Evolutionary conservation across 2,113 vertebrate species (phyloP).

Genomic region (Serinus canaria): DNA sequence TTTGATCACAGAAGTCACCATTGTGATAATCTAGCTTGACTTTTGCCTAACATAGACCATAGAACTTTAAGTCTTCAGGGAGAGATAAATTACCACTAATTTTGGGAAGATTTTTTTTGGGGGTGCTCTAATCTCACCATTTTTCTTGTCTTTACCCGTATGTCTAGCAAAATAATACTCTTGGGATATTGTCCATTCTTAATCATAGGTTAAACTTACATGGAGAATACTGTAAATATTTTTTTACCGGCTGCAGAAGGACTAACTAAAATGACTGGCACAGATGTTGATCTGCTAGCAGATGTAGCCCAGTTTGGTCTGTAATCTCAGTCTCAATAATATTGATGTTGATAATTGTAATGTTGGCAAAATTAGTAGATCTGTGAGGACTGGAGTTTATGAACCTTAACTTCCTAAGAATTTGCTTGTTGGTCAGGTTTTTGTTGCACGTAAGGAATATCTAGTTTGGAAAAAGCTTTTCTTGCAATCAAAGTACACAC

Average conservation of each 20-base stretch:
- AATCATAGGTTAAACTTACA: neutral
- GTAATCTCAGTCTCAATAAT: neutral
- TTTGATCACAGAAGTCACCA: constrained; percentile 51
- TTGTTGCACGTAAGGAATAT: neutral
- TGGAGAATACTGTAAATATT: neutral
- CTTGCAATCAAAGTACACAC: neutral
- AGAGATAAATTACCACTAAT: neutral
- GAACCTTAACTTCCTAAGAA: neutral
- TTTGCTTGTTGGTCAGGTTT: neutral
- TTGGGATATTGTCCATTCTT: neutral
- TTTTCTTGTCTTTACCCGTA: neutral
- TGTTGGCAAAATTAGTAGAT: neutral
- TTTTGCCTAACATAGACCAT: constrained; percentile 47
- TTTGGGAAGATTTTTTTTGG: neutral
- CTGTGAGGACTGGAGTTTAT: neutral
- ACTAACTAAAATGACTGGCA: neutral
- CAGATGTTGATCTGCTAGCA: neutral
- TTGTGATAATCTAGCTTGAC: constrained; percentile 62
- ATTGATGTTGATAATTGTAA: neutral
- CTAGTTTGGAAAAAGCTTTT: neutral
- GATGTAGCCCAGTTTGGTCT: neutral
- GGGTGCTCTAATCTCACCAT: neutral
- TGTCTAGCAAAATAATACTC: neutral
- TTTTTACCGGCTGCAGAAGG: neutral
- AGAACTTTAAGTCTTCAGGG: constrained; percentile 2